Base-by-base conservation (phyloP, 2,113 vertebrate genomes). In the Rhinoderma darwinii region DNA sequence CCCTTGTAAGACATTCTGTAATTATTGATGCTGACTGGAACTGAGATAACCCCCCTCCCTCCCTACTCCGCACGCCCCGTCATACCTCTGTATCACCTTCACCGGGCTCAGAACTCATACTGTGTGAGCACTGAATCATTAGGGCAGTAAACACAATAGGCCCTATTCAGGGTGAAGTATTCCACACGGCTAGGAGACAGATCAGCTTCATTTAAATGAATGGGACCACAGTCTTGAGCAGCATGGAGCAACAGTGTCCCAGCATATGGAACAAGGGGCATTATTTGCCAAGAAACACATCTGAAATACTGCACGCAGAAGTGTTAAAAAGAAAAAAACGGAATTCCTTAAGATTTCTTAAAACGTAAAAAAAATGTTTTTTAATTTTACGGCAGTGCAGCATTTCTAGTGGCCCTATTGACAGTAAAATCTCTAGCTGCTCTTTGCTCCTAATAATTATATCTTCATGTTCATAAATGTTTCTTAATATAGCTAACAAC, bases 121-220 rank as follows among this genome's bases (percentile, higher is more conserved):
- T 84, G 70, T 73, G 66, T 59, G 83, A 39, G 70, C 50, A 39
- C 35, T 68, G 81, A 83, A 83, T 83, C 81, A 83, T 83, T 70
- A 83, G 43, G 43, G 56, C 44, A n/a, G 44, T 51, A 72, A 72
- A 84, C 82, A 84, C 82, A 84, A 84, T 84, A 84, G 82, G 25
- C 43, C 47, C 82, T 82, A 73, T 84, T 84, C 82, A 84, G 82
- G 32, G 59, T 72, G 43, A 83, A 83, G 6, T 44, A 70, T 44
- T 68, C 27, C 41, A 43, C 39, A 56, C 39, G 25, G 81, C 56
- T 70, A 70, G 81, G 68, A 72, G 68, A 72, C 43, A 37, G 68
- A 84, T 84, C 66, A 84, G 68, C 82, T 73, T 84, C 61, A 84
- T 84, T 39, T 54, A 84, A 73, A 84, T 84, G 47, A 84, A 84